phyloP scores from a whole-genome alignment of 2,797 vertebrate species.

The Pygocentrus nattereri region DNA sequence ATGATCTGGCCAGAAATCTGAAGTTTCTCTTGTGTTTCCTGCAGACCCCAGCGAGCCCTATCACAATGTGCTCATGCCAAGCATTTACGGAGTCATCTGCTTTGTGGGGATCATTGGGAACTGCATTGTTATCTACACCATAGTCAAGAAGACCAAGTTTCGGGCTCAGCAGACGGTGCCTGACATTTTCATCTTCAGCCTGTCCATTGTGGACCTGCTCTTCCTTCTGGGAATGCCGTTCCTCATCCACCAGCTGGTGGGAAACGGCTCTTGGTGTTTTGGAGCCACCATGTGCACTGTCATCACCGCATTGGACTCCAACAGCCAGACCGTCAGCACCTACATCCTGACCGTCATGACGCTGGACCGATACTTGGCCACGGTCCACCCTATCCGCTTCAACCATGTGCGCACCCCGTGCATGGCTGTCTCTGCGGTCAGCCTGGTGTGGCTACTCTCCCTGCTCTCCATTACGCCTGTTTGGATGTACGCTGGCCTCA shows the following conservation, averaged over 20 bases:
- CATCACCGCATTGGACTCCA: conserved; percentile 87
- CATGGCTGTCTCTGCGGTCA: conserved; percentile 76
- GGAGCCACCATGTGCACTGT: conserved; percentile 84
- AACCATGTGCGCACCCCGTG: conserved; percentile 81
- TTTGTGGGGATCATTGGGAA: conserved; percentile 81
- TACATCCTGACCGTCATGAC: conserved; percentile 90
- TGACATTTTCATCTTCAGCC: conserved; percentile 84
- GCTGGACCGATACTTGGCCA: conserved; percentile 87
- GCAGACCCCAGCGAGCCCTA: conserved; percentile 63
- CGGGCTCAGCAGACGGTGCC: conserved; percentile 78
- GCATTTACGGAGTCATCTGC: conserved; percentile 83
- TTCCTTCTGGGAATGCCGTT: conserved; percentile 90
- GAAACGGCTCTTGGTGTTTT: conserved; percentile 87
- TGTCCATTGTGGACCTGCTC: conserved; percentile 86
- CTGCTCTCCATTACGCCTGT: conserved; percentile 85
- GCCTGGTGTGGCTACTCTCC: conserved; percentile 84
- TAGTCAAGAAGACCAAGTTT: conserved; percentile 81
- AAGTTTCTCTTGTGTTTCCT: background rate
- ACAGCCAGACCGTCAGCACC: conserved; percentile 90
- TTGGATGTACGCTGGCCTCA: conserved; percentile 87
- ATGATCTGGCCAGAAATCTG: background rate
- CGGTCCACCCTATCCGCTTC: conserved; percentile 86
- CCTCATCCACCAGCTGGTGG: conserved; percentile 89
- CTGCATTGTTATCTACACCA: conserved; percentile 81
- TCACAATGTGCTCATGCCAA: conserved; percentile 81